These are phyloP conservation scores for Drosophila obscura DNA, from an alignment of 1,140 invertebrate species.

Conservation along the genomic window DNA sequence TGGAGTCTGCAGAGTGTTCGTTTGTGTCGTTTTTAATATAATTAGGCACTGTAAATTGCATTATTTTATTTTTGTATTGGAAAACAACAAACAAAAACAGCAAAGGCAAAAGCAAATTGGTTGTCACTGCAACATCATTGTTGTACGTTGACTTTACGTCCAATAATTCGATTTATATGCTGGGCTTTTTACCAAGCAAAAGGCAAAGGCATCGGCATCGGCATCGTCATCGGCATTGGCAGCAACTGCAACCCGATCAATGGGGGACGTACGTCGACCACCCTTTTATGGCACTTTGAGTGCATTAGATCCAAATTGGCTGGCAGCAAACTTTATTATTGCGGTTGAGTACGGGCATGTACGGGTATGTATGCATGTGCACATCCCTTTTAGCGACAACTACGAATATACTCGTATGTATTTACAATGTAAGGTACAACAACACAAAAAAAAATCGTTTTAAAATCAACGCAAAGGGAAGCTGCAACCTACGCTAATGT, in stretches of 20 bases:
- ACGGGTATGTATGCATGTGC: background rate
- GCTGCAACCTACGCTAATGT: too few relatives aligned
- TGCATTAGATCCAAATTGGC: conserved; percentile 69
- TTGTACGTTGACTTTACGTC: conserved; percentile 38
- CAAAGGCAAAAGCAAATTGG: too few relatives aligned
- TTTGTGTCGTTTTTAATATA: conserved; percentile 48
- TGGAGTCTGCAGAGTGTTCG: conserved; percentile 4
- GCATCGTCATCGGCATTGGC: background rate
- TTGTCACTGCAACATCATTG: conserved; percentile 3
- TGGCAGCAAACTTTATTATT: conserved; percentile 65
- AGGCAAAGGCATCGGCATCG: conserved; percentile 1
- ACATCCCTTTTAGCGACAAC: too few relatives aligned
- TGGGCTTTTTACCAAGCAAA: conserved; percentile 42
- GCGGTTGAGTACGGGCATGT: conserved; percentile 32
- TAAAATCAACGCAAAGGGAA: too few relatives aligned
- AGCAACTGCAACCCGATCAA: conserved; percentile 34
- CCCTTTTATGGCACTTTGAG: conserved; percentile 57
- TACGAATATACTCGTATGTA: too few relatives aligned
- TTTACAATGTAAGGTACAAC: too few relatives aligned
- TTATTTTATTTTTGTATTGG: conserved; percentile 47
- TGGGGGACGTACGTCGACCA: conserved; percentile 16
- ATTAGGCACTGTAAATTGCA: conserved; percentile 52
- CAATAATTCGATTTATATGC: conserved; percentile 65
- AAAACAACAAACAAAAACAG: conserved; percentile 18
- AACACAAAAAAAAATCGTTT: too few relatives aligned